These are phyloP conservation scores for Emys orbicularis DNA, from an alignment of 2,797 vertebrate genomes.

Conservation along the genomic window DNA sequence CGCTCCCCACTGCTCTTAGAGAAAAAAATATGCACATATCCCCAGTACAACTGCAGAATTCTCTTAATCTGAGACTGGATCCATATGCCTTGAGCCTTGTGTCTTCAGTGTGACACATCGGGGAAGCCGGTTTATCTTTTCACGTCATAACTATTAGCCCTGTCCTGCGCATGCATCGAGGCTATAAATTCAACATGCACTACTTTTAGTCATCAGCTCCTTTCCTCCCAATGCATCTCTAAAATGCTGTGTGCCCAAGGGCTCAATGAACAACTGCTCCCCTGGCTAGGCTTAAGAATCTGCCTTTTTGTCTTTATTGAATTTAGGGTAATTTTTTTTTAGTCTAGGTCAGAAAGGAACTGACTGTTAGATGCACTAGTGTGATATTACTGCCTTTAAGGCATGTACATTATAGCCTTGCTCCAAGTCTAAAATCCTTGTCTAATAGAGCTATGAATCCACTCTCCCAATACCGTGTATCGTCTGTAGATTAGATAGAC, in stretches of 20 bases:
- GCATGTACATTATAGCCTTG: background rate
- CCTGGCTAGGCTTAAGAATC: background rate
- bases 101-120: background rate
- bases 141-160: background rate
- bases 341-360: background rate
- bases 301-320: background rate
- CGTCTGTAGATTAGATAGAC: background rate
- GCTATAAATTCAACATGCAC: background rate
- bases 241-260: background rate
- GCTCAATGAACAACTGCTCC: background rate
- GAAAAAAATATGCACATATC: background rate
- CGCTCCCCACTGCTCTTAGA: background rate
- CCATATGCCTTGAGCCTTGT: background rate
- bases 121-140: background rate
- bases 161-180: fast-evolving
- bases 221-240: background rate
- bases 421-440: background rate
- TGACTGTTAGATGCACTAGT: background rate
- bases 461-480: background rate
- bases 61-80: background rate
- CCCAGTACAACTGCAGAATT: background rate
- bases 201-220: background rate
- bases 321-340: background rate
- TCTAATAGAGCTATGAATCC: background rate
- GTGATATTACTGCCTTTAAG: background rate